Conservation (phyloP, 2,888 invertebrate genomes). For the Drosophila subquinaria region DNA sequence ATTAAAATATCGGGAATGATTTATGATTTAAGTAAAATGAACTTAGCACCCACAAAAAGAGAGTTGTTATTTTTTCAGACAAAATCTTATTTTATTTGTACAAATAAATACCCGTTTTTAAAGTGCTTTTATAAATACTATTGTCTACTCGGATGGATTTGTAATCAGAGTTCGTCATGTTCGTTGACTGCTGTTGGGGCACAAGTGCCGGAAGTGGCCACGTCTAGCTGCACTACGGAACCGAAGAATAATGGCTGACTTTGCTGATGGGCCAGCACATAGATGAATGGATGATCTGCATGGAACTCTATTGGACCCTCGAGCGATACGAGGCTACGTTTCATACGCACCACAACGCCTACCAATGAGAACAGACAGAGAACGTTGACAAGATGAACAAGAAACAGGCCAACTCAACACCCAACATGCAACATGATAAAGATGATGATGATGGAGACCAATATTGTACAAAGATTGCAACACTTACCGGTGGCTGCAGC, state of each 20-base stretch:
- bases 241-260: constrained; percentile 68
- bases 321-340: constrained; percentile 55
- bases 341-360: constrained; percentile 86
- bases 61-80: background rate
- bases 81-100: constrained; percentile 31
- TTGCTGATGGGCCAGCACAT: constrained; percentile 59
- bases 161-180: constrained; percentile 62
- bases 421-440: constrained; percentile 9
- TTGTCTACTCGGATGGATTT: background rate
- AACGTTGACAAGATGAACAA: constrained; percentile 17
- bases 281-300: constrained; percentile 82
- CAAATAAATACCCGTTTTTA: constrained; percentile 27
- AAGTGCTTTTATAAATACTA: constrained; percentile 1
- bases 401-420: background rate
- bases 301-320: constrained; percentile 64
- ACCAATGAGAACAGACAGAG: constrained; percentile 47
- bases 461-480: background rate
- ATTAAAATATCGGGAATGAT: background rate
- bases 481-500: constrained; percentile 90
- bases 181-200: constrained; percentile 30
- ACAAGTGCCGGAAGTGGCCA: constrained; percentile 6
- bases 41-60: constrained; percentile 3
- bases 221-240: constrained; percentile 50
- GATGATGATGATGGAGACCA: background rate
- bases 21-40: background rate